Evolutionary conservation across 2,888 invertebrate species (phyloP).

Genomic region (Disparrhopalites patrizii): DNA sequence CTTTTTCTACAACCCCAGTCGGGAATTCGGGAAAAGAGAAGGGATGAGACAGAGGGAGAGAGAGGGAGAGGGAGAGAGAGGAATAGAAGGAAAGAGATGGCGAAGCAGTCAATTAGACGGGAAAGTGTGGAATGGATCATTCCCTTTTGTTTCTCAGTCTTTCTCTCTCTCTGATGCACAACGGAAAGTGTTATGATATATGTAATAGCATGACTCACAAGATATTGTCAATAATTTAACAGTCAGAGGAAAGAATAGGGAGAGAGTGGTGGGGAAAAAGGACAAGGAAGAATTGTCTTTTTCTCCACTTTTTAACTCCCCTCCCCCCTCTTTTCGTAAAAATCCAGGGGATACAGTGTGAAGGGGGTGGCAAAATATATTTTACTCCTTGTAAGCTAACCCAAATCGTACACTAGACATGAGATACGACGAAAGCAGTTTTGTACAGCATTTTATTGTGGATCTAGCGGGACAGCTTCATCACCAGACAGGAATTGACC

Average conservation of each 20-base stretch:
- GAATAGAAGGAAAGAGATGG: constrained; percentile 20
- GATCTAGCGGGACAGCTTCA: too few species aligned
- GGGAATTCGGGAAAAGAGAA: constrained; percentile 1
- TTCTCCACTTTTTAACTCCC: neutral
- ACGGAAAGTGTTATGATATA: constrained; percentile 38
- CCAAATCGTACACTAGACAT: too few species aligned
- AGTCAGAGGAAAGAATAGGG: constrained; percentile 29
- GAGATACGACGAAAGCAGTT: too few species aligned
- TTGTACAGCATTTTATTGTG: too few species aligned
- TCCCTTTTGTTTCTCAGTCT: constrained; percentile 38
- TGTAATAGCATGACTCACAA: constrained; percentile 43
- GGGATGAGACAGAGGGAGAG: constrained; percentile 12
- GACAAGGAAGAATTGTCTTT: neutral
- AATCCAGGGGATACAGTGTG: neutral
- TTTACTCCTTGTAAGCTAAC: too few species aligned
- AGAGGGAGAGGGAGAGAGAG: constrained; percentile 13
- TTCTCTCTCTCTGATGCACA: constrained; percentile 31
- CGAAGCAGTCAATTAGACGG: constrained; percentile 31
- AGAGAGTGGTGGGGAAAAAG: constrained; percentile 24
- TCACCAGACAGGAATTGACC: too few species aligned
- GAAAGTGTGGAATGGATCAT: constrained; percentile 33
- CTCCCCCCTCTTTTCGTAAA: too few species aligned
- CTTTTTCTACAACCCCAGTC: too few species aligned
- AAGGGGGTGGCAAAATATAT: neutral
- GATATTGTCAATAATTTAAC: constrained; percentile 46